These are phyloP conservation scores for Platycnemis pennipes DNA, from an alignment of 2,888 invertebrate species.

Conservation along the genomic window DNA sequence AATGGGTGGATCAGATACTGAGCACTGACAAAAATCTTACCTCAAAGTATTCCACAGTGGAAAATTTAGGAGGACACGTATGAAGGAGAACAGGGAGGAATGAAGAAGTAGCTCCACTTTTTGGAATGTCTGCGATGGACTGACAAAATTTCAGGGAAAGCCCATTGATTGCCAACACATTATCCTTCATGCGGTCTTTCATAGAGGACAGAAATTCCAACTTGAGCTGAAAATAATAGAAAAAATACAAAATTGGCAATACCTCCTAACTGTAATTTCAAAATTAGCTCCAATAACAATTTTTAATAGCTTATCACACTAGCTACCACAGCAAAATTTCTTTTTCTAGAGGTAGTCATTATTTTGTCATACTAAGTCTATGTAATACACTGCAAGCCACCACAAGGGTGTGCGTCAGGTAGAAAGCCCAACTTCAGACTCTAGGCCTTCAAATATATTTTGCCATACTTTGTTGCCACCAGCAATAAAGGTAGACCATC, in stretches of 20 bases:
- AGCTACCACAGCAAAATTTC: too few species aligned
- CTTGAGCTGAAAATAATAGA: conserved; percentile 82
- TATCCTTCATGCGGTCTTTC: conserved; percentile 79
- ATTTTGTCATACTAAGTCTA: too few species aligned
- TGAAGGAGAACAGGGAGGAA: conserved; percentile 88
- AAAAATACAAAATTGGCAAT: not conserved
- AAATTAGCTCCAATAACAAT: not conserved
- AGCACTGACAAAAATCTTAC: too few species aligned
- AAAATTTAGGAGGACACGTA: conserved; percentile 92
- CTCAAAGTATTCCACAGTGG: conserved; percentile 91
- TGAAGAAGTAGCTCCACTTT: conserved; percentile 79
- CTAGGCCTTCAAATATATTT: too few species aligned
- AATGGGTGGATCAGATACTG: too few species aligned
- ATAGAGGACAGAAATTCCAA: conserved; percentile 85
- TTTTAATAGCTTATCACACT: not conserved
- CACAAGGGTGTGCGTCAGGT: too few species aligned
- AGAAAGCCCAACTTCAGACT: too few species aligned
- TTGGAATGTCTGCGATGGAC: conserved; percentile 81
- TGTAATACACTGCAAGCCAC: too few species aligned
- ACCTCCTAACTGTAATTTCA: too few species aligned
- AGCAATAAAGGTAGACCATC: too few species aligned
- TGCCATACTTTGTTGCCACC: too few species aligned
- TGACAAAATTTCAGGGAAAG: conserved; percentile 53
- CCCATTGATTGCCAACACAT: conserved; percentile 84
- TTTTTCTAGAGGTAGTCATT: too few species aligned